These are phyloP conservation scores for Antechinus stuartii DNA, from an alignment of 2,113 vertebrate species.

Conservation along the genomic window DNA sequence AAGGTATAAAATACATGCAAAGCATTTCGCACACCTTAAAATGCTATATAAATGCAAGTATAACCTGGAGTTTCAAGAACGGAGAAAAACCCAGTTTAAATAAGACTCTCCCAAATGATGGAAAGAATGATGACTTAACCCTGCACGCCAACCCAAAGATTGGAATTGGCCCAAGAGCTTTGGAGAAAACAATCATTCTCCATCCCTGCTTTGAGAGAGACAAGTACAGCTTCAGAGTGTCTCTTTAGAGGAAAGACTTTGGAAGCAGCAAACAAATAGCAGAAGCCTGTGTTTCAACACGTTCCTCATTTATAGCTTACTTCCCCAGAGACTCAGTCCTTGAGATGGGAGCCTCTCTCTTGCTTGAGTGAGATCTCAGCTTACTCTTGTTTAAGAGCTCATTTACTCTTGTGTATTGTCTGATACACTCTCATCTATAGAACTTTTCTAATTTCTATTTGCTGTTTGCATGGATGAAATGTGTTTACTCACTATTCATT, in stretches of 20 bases:
- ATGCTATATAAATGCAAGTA: not conserved
- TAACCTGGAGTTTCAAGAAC: not conserved
- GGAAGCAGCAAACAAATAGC: not conserved
- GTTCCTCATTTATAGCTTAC: too few relatives aligned
- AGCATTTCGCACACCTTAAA: not conserved
- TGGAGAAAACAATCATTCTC: not conserved
- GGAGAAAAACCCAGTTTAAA: not conserved
- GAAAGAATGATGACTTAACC: not conserved
- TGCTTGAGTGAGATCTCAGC: not conserved
- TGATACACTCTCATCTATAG: not conserved
- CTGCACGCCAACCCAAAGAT: not conserved
- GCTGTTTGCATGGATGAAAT: not conserved
- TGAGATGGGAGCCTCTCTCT: not conserved
- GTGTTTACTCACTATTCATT: not conserved
- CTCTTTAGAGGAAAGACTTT: not conserved
- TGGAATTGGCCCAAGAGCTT: not conserved
- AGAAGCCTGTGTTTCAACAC: not conserved
- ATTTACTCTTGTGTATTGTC: not conserved
- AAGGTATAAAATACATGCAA: not conserved
- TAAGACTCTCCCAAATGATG: not conserved
- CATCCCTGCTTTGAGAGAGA: not conserved
- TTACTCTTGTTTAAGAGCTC: not conserved
- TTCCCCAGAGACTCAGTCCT: not conserved
- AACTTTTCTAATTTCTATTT: not conserved
- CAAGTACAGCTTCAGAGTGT: not conserved